Base-by-base conservation (phyloP, 2,797 vertebrate species). In the Parauchenoglanis punctatus region DNA sequence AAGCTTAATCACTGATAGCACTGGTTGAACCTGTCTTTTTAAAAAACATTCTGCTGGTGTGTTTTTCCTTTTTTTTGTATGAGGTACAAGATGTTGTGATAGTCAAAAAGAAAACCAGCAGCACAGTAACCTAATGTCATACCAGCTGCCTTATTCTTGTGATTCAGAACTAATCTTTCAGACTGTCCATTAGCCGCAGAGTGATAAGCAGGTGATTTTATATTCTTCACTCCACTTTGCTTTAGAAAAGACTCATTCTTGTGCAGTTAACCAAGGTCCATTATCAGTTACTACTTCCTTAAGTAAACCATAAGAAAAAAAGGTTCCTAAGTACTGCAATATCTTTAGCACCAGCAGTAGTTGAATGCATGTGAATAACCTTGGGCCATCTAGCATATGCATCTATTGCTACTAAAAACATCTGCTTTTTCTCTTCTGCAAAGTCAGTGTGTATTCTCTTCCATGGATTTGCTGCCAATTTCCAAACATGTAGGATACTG, bases 401-500 rank as follows among this genome's bases (percentile, higher is more conserved):
- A 40, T 44, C 46, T 61, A 70, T 70, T 28, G n/a, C n/a, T 40
- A 54, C 44, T 81, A n/a, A 56, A 81, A 86, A 40, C 52, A 46
- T 28, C 0, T 28, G 10, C 23, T 52, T 52, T 49, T 13, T 49
- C 7, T 72, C n/a, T 6, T 72, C 18, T 44, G 68, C 44, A n/a
- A 28, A 76, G 25, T 75, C 70, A 72, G 70, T 44, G 25, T 72
- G 7, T 73, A 11, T 46, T 73, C 8, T 25, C 8, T 40, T 2
- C 68, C 35, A 77, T 72, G 40, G 12, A n/a, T 28, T 56, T 84
- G 70, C 25, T 75, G 49, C 61, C 65, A 54, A 86, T 77, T 70
- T 88, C 78, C 59, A 83, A 3, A 70, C 46, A 84, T 84, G 82
- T 11, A 77, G 58, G 28, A 82, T n/a, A 84, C 89, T 58, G 70